Evolutionary conservation across 2,797 vertebrate species (phyloP).

Genomic region (Distichodus sexfasciatus): DNA sequence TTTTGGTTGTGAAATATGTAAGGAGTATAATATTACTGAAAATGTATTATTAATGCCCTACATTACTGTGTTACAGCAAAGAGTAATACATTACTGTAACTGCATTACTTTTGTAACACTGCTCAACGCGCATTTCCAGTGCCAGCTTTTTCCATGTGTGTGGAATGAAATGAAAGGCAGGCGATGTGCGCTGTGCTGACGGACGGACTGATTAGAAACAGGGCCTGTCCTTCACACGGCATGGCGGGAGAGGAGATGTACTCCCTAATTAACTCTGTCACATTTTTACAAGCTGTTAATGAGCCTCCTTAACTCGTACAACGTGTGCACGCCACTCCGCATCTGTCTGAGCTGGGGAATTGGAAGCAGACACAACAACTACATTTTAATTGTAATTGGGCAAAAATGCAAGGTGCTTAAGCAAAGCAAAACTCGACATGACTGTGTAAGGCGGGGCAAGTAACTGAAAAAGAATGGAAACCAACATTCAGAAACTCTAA

Average conservation of each 20-base stretch:
- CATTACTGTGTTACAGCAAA: too few species aligned
- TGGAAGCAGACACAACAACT: slow-evolving; percentile 41
- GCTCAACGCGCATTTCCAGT: too few species aligned
- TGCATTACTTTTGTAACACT: too few species aligned
- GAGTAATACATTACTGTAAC: too few species aligned
- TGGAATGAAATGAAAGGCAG: slow-evolving; percentile 41
- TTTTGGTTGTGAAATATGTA: too few species aligned
- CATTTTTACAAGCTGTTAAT: slow-evolving; percentile 55
- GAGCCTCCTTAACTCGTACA: slow-evolving; percentile 45
- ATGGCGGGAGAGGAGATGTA: slow-evolving; percentile 38
- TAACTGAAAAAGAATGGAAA: too few species aligned
- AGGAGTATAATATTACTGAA: too few species aligned
- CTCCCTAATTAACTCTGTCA: slow-evolving; percentile 51
- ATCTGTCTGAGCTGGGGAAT: slow-evolving; percentile 37
- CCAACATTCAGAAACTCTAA: too few species aligned
- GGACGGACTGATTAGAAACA: slow-evolving; percentile 54
- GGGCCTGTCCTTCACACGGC: slow-evolving; percentile 45
- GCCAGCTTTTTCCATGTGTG: slow-evolving; percentile 48
- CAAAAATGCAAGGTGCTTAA: background rate
- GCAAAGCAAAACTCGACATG: background rate
- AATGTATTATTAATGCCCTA: too few species aligned
- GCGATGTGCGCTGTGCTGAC: slow-evolving; percentile 25
- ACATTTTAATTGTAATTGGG: slow-evolving; percentile 3
- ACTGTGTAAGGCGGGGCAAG: too few species aligned
- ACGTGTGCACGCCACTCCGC: slow-evolving; percentile 16